Evolutionary conservation across 2,113 vertebrate species (phyloP).

Genomic region (Tyto alba): DNA sequence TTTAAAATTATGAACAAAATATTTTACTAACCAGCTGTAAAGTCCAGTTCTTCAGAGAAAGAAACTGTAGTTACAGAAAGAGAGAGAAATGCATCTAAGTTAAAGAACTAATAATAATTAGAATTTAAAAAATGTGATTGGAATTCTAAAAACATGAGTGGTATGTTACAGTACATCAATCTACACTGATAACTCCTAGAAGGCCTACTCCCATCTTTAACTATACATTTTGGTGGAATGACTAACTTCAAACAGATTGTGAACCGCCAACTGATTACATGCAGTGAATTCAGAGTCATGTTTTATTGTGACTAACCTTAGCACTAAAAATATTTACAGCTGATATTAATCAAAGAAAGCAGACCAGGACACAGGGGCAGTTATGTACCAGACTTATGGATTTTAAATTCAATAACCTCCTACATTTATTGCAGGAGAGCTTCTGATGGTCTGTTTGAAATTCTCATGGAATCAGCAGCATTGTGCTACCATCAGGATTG

Average conservation of each 20-base stretch:
- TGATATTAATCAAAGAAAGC: background rate
- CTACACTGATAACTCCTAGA: background rate
- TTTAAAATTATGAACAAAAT: background rate
- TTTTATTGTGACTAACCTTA: background rate
- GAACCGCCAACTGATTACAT: background rate
- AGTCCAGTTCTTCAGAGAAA: constrained; percentile 93
- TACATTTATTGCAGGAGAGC: background rate
- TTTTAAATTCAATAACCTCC: background rate
- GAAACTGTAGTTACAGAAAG: constrained; percentile 78
- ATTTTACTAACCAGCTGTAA: constrained; percentile 88
- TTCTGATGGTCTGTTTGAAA: background rate
- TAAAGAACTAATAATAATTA: background rate
- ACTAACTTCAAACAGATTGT: background rate
- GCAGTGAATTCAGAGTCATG: background rate
- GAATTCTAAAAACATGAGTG: background rate
- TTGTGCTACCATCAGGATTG: background rate
- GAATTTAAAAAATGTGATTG: background rate
- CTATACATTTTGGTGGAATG: background rate
- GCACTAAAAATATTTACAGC: background rate
- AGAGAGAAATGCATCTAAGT: background rate
- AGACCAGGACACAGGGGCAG: background rate
- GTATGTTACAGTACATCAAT: background rate
- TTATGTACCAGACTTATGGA: background rate
- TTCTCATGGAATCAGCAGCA: background rate
- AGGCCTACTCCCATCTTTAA: background rate